phyloP scores from a whole-genome alignment of 2,797 vertebrate species.

The Aythya fuligula region DNA sequence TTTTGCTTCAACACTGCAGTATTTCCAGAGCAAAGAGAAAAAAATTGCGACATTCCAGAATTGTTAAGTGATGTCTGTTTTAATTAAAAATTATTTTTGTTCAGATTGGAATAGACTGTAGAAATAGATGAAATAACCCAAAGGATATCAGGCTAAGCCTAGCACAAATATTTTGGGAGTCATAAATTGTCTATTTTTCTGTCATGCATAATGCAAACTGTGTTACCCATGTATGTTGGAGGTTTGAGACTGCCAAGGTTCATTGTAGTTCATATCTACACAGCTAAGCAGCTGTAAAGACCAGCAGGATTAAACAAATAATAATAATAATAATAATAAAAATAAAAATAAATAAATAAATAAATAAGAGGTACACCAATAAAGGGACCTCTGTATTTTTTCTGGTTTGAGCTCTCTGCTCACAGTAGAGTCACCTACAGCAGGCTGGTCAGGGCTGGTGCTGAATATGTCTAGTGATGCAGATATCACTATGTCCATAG shows the following conservation, averaged over 20 bases:
- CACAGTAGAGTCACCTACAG: not conserved
- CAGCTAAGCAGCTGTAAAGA: not conserved
- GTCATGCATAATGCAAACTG: not conserved
- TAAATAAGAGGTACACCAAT: not conserved
- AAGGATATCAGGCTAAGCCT: not conserved
- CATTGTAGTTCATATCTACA: not conserved
- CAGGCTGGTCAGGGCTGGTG: not conserved
- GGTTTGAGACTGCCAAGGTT: not conserved
- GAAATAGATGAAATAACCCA: not conserved
- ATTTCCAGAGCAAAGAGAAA: conserved; percentile 34
- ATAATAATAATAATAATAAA: too few species aligned
- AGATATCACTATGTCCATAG: not conserved
- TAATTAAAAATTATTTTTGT: conserved; percentile 41
- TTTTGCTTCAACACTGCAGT: not conserved
- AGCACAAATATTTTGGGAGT: not conserved
- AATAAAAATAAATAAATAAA: not conserved
- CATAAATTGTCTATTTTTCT: not conserved
- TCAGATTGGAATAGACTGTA: not conserved
- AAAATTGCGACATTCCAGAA: not conserved
- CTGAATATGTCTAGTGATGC: not conserved
- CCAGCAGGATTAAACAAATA: not conserved
- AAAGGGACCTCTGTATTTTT: not conserved
- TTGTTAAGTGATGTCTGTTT: not conserved
- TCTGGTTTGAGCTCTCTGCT: not conserved
- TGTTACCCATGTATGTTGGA: not conserved